Conservation (phyloP, 2,113 vertebrate genomes). For the Ophthalmolycus amberensis region DNA sequence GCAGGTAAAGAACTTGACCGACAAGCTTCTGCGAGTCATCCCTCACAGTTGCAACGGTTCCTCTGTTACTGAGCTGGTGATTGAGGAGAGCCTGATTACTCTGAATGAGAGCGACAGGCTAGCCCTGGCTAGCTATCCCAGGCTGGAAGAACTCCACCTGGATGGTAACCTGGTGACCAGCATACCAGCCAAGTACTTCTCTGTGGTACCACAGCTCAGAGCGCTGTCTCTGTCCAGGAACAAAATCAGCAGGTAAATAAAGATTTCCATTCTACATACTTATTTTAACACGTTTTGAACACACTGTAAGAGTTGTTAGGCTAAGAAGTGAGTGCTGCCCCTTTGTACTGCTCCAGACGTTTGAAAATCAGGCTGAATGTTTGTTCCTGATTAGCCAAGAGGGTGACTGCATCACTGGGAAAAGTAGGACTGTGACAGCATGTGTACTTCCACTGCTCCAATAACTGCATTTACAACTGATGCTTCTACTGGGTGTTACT, state of each 20-base stretch:
- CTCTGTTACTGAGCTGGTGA: constrained; percentile 31
- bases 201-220: constrained; percentile 75
- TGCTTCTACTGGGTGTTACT: background rate
- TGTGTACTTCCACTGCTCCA: background rate
- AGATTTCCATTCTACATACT: background rate
- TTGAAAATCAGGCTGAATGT: background rate
- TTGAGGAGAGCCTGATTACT: constrained; percentile 39
- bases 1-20: constrained; percentile 47
- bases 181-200: constrained; percentile 81
- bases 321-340: background rate
- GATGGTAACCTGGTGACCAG: constrained; percentile 77
- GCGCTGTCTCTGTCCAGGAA: constrained; percentile 85
- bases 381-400: background rate
- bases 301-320: background rate
- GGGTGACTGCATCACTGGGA: background rate
- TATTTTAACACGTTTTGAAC: background rate
- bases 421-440: background rate
- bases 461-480: background rate
- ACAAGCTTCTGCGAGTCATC: constrained; percentile 75
- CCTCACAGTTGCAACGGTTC: constrained; percentile 21
- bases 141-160: constrained; percentile 83
- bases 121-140: constrained; percentile 77
- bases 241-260: constrained; percentile 73
- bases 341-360: background rate
- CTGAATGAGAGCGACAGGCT: constrained; percentile 61